Percentiles rank a stretch among this genome's conserved stretches.
phyloP scores from a whole-genome alignment of 2,113 vertebrate species.

The Xerus inauris region DNA sequence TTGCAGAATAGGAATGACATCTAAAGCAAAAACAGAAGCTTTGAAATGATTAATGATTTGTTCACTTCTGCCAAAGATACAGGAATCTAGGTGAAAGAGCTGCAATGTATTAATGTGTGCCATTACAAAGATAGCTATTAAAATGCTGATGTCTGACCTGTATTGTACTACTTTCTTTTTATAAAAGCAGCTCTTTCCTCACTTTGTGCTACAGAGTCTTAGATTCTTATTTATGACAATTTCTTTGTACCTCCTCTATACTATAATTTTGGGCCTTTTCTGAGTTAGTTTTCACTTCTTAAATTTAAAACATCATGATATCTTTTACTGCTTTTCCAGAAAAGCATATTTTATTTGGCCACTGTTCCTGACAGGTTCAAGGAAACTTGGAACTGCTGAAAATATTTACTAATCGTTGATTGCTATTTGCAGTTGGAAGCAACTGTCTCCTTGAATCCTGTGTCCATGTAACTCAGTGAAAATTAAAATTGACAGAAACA shows the following conservation, averaged over 20 bases:
- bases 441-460: conserved; percentile 69
- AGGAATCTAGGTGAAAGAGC: background rate
- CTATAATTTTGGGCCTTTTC: background rate
- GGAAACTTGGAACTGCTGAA: conserved; percentile 53
- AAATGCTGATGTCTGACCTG: background rate
- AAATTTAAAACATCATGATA: conserved; percentile 17
- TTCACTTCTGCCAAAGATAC: background rate
- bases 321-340: conserved; percentile 32
- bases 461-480: conserved; percentile 48
- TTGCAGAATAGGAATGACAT: background rate
- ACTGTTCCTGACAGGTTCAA: conserved; percentile 50
- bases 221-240: background rate
- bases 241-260: background rate
- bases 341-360: conserved; percentile 35
- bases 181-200: background rate
- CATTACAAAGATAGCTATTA: background rate
- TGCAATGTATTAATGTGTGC: background rate
- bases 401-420: conserved; percentile 68
- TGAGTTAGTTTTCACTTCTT: conserved; percentile 15
- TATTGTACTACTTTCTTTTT: conserved; percentile 48
- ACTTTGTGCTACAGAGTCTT: background rate
- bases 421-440: conserved; percentile 71
- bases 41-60: background rate
- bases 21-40: background rate
- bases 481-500: conserved; percentile 83